Percentiles rank a stretch among this genome's conserved stretches.
These are phyloP conservation scores for Spilarctia lutea DNA, from an alignment of 2,888 invertebrate genomes.

Conservation along the genomic window DNA sequence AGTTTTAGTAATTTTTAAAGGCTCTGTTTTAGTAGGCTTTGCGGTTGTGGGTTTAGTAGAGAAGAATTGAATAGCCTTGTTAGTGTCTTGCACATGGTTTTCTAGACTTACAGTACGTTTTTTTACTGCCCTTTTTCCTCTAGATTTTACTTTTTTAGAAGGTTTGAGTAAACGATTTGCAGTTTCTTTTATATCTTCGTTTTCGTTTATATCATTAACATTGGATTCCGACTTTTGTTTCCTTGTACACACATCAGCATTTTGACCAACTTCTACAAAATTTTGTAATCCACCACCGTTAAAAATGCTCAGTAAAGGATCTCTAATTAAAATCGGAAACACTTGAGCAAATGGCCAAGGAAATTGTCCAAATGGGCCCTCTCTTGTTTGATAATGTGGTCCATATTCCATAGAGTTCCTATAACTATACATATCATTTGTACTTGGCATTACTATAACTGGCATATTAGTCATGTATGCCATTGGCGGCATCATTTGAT, in stretches of 20 bases:
- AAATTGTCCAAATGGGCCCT: conserved; percentile 59
- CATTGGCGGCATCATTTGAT: conserved; percentile 47
- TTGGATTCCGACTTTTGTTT: conserved; percentile 65
- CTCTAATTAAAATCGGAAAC: conserved; percentile 87
- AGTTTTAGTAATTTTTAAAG: conserved; percentile 61
- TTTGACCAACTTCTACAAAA: conserved; percentile 87
- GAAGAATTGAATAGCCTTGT: conserved; percentile 65
- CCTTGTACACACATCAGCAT: conserved; percentile 82
- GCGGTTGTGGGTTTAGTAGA: conserved; percentile 55
- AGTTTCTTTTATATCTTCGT: conserved; percentile 26
- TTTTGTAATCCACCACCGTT: conserved; percentile 84
- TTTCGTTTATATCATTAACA: conserved; percentile 23
- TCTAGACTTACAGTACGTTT: conserved; percentile 67
- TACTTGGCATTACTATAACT: conserved; percentile 66
- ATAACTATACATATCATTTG: conserved; percentile 53
- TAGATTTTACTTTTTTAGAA: conserved; percentile 43
- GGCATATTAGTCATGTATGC: conserved; percentile 73
- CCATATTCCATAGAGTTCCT: conserved; percentile 52
- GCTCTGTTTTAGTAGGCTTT: conserved; percentile 62
- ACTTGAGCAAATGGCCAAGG: conserved; percentile 84
- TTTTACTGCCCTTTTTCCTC: conserved; percentile 69
- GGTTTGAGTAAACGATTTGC: conserved; percentile 30
- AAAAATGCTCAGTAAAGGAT: conserved; percentile 83
- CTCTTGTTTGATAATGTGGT: conserved; percentile 61
- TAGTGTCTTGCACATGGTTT: conserved; percentile 56